Evolutionary conservation across 2,113 vertebrate species (phyloP), one percentile per base, ranked within the genome.

Genomic region (Euleptes europaea): DNA sequence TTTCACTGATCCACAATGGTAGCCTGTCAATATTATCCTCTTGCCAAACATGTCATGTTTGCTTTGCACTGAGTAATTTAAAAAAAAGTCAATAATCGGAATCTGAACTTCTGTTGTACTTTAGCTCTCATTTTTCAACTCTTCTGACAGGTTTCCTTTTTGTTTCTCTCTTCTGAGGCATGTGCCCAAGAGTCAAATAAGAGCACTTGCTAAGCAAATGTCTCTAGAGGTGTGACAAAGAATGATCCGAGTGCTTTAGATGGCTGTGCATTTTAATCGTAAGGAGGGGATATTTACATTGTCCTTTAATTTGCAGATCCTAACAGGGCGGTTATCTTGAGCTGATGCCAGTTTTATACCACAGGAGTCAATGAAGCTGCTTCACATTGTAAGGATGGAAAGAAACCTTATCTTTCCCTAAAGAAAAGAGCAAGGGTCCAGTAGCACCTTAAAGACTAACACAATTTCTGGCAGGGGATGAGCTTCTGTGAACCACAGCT

Each of bases 91-190:
- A 51, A 13, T 75, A 85, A 84, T 80, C 49, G 86, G 17, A 89
- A 79, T 86, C 74, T 91, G 74, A 92, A 88, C 77, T 92, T 92
- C 90, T 76, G n/a, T 42, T 28, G 35, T 28, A 82, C 21, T 91
- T 91, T 80, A 89, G 3, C 21, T 85, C 73, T 51, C 54, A 80
- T 14, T 88, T 91, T 91, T 85, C 33, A 86, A 17, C 33, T 66
- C 44, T 75, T 92, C 51, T 85, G 31, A 49, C 1, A 83, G 77
- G n/a, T 23, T 85, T 75, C 82, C 63, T 72, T 83, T 85, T 78
- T 80, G 77, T 79, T 33, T 87, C 0, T 65, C 73, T 31, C 21
- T 88, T 87, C 66, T 1, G 76, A 15, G 17, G 81, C 42, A 88
- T 2, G 85, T 49, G 77, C 35, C 82, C 17, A 3, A 85, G 47